phyloP scores from a whole-genome alignment of 2,113 vertebrate species.

The Gallinago jamesoni region DNA sequence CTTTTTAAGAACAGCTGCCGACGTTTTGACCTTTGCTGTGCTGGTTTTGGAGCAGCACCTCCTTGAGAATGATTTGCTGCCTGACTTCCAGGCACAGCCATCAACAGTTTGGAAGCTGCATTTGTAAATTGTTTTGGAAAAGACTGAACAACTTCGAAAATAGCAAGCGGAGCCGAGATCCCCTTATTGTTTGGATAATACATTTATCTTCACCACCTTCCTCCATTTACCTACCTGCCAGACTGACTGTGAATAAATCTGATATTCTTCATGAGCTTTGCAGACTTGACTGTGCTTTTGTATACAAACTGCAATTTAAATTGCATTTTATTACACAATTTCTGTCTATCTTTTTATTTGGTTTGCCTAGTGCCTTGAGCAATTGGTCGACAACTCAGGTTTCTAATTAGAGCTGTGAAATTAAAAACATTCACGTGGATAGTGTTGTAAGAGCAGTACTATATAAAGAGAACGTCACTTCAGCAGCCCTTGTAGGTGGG shows the following conservation, averaged over 20 bases:
- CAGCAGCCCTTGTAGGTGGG: neutral
- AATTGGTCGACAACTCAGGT: neutral
- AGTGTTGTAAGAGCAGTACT: neutral
- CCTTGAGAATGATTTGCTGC: neutral
- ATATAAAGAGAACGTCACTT: rapidly evolving
- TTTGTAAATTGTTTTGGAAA: neutral
- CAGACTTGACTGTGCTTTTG: neutral
- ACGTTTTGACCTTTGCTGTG: neutral
- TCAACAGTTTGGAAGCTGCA: neutral
- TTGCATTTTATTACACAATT: neutral
- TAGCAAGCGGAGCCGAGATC: neutral
- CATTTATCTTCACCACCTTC: neutral
- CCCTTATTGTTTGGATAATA: neutral
- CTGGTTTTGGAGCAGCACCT: neutral
- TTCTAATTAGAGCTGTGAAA: neutral
- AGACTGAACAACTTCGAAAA: neutral
- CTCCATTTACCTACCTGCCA: neutral
- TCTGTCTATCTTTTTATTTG: neutral
- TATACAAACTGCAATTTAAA: neutral
- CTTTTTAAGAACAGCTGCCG: neutral
- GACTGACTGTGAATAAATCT: neutral
- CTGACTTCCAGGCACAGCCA: neutral
- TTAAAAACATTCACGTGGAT: neutral
- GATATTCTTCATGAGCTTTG: neutral
- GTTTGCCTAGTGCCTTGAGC: neutral